These are phyloP conservation scores for Tinamus guttatus DNA, from an alignment of 2,113 vertebrate species.

Conservation along the genomic window DNA sequence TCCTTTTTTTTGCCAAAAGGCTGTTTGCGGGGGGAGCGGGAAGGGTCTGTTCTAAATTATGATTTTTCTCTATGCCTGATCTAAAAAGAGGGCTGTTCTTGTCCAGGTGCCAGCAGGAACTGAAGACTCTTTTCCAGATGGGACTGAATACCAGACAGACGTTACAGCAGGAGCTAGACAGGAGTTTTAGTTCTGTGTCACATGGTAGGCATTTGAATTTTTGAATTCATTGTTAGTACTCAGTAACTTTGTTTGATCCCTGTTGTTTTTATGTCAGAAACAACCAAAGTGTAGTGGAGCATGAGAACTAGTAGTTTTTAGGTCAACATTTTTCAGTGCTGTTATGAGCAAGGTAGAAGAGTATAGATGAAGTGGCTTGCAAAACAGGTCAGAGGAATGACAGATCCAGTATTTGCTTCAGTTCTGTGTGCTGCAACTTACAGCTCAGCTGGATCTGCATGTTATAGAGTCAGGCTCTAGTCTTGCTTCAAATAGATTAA, in stretches of 20 bases:
- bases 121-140: neutral
- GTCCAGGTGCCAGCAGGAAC: neutral
- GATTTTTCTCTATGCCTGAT: neutral
- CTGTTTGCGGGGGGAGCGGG: neutral
- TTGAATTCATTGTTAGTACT: neutral
- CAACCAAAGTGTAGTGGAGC: neutral
- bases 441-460: accelerated
- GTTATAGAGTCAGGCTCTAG: neutral
- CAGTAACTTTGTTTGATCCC: neutral
- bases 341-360: neutral
- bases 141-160: neutral
- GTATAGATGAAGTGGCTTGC: neutral
- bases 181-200: neutral
- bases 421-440: neutral
- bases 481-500: neutral
- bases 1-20: neutral
- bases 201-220: neutral
- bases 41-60: conserved; percentile 6
- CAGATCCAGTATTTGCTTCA: neutral
- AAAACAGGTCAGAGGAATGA: neutral
- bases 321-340: accelerated
- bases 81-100: neutral
- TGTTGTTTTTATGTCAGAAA: neutral
- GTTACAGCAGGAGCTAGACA: neutral
- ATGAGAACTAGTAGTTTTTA: neutral